Percentiles rank a stretch among this genome's conserved stretches.
Conservation (phyloP, 2,113 vertebrate genomes). For the Petrocephalus microphthalmus region DNA sequence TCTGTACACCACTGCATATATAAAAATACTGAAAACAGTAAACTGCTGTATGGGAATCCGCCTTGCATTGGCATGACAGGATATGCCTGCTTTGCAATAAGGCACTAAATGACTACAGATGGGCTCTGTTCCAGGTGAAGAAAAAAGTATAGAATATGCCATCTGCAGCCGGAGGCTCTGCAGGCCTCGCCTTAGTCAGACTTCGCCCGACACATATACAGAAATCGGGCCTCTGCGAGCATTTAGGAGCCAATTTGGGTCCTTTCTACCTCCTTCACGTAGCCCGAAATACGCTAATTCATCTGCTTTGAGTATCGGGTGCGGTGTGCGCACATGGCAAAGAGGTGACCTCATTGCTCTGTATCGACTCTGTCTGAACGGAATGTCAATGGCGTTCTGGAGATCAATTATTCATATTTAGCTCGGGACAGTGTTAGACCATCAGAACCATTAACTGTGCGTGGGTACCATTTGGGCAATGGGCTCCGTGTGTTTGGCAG, state of each 20-base stretch:
- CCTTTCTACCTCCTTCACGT: not conserved
- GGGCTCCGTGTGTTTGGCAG: not conserved
- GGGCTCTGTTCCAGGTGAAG: not conserved
- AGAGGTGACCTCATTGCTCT: slow-evolving; percentile 10
- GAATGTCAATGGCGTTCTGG: not conserved
- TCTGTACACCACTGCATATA: not conserved
- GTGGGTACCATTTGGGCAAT: not conserved
- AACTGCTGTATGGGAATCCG: not conserved
- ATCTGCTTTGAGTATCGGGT: not conserved
- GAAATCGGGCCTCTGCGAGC: not conserved
- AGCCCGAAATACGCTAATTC: not conserved
- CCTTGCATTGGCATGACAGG: not conserved
- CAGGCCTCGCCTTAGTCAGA: not conserved
- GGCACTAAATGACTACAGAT: not conserved
- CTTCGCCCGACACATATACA: no score
- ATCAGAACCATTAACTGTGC: slow-evolving; percentile 6
- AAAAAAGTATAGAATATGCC: not conserved
- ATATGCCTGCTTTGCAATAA: not conserved
- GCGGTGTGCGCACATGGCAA: not conserved
- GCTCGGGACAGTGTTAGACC: not conserved
- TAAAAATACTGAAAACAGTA: not conserved
- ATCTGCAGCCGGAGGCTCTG: not conserved
- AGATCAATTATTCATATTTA: slow-evolving; percentile 16
- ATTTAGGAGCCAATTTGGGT: not conserved
- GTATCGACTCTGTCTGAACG: slow-evolving; percentile 12